phyloP scores from a whole-genome alignment of 2,113 vertebrate species.

The Fulica atra region DNA sequence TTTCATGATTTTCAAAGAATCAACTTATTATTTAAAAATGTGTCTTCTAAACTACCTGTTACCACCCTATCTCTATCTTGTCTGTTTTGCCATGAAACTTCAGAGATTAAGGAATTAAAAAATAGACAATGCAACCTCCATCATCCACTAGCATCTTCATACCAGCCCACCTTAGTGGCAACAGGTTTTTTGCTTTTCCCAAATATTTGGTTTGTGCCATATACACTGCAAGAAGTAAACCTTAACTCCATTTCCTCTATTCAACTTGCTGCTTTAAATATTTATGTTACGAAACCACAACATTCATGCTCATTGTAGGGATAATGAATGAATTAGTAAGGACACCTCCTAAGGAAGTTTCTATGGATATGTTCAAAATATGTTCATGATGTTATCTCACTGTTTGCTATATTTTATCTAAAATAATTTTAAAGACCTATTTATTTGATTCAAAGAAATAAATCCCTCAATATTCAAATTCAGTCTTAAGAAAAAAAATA shows the following conservation, averaged over 20 bases:
- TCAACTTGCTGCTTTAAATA: not conserved
- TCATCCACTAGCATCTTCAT: not conserved
- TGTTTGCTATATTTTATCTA: not conserved
- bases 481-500: not conserved
- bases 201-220: not conserved
- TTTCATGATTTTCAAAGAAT: not conserved
- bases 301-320: not conserved
- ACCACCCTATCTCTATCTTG: not conserved
- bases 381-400: not conserved
- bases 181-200: accelerated
- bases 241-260: not conserved
- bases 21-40: not conserved
- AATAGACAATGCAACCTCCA: not conserved
- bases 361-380: not conserved
- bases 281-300: not conserved
- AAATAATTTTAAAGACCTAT: not conserved
- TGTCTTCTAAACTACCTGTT: not conserved
- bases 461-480: not conserved
- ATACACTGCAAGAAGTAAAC: not conserved
- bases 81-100: not conserved
- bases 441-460: not conserved
- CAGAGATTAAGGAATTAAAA: not conserved
- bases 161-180: not conserved
- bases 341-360: not conserved
- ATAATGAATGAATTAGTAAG: not conserved